Base-by-base conservation (phyloP, 2,888 invertebrate genomes). In the Congeria kusceri region DNA sequence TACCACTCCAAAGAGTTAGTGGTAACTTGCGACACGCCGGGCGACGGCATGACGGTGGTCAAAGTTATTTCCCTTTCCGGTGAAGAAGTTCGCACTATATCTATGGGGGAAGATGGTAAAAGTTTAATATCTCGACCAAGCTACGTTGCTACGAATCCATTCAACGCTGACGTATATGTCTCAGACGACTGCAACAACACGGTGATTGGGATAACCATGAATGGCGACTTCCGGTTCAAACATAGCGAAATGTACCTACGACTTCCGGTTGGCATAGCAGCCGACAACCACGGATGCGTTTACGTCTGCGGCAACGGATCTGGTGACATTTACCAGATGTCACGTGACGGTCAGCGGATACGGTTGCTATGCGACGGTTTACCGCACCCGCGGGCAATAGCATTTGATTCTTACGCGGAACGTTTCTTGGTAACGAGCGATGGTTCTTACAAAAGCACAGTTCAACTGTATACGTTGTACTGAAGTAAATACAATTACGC, bases 261-360 rank as follows among this genome's bases (percentile, higher is more conserved):
- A 32, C 76, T 83, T 44, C 83, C 83, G 1, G 74, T 76, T 25
- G 83, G 83, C 20, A 70, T 83, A 9, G 80, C 83, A 13, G 80
- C 83, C 11, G 83, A 83, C 57, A 83, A 80, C 32, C 83, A 83
- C 59, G 83, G 83, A 0, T 83, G 83, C 61, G 71, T 83, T 56
- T 83, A 83, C 46, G 80, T 83, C 20, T 83, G 83, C 29, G 83
- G 83, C 3, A 83, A 83, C 62, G 83, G 83, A 23, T 83, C 83
- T 47, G 77, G 83, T 78, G 83, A 83, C 28, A 80, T 83, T 23
- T 72, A 76, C 20, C 83, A 83, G 58, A 39, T 83, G 53, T 77
- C 83, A 49, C 66, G 78, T 63, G 83, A 83, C 44, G 83, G 83
- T 5, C 65, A 75, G 47, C 72, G 83, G 27, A 78, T 75, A 29